Evolutionary conservation across 2,797 vertebrate species (phyloP).

Genomic region (Lerista edwardsae): DNA sequence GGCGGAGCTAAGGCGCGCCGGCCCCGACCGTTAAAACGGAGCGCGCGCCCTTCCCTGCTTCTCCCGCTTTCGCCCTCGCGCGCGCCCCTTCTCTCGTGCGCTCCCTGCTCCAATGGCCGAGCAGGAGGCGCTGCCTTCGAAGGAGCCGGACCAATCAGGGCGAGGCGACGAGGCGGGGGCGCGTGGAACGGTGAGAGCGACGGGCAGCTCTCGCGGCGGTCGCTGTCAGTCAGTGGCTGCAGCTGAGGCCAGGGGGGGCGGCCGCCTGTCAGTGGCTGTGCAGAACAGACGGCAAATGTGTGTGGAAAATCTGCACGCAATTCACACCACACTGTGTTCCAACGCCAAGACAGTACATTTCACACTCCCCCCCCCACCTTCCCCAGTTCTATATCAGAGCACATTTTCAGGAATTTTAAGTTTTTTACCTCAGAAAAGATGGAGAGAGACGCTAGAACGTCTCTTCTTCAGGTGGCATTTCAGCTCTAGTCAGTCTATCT

Average conservation of each 20-base stretch:
- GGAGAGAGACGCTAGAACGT: no score
- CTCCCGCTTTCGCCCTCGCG: neutral
- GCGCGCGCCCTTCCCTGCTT: neutral
- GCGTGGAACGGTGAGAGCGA: neutral
- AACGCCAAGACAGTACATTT: no score
- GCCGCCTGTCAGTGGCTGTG: accelerated
- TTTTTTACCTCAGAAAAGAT: no score
- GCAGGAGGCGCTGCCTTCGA: neutral
- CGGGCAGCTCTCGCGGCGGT: no score
- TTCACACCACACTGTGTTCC: no score
- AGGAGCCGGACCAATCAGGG: neutral
- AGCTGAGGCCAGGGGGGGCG: accelerated
- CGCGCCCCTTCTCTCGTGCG: neutral
- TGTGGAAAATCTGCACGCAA: no score
- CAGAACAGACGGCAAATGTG: neutral
- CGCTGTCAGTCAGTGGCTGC: accelerated
- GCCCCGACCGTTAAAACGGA: neutral
- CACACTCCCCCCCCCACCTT: neutral
- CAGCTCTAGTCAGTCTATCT: no score
- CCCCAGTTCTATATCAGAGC: no score
- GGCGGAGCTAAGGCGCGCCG: neutral
- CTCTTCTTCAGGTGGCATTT: no score
- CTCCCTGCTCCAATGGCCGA: neutral
- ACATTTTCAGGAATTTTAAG: no score
- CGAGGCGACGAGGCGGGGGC: neutral